Evolutionary conservation across 2,888 invertebrate genomes (phyloP), one percentile per base, ranked within the genome.

Genomic region (Acrobasis suavella): DNA sequence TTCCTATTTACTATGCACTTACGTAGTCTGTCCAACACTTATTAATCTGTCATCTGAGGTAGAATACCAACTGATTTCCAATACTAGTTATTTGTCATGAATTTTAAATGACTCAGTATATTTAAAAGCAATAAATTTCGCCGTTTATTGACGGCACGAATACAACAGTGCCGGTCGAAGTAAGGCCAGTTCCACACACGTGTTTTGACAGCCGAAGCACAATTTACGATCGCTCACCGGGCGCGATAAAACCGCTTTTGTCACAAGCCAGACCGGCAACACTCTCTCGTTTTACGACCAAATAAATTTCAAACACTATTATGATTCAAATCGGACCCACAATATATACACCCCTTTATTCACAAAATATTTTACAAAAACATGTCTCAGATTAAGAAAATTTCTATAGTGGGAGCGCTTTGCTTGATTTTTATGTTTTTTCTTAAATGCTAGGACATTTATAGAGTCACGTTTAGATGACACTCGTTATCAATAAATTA

Each of bases 291-390:
- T 91, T 92, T 92, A 92, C 85, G 91, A 91, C 77, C 87, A 84
- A 89, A 92, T 92, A 92, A 91, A 91, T 92, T 91, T 89, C 82
- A 79, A 90, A 89, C 85, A 88, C 91, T 88, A 92, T 92, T 92
- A 91, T 91, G 83, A 92, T 92, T 92, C 90, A 92, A 91, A 92
- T 91, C 79, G 84, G 85, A 83, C 87, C 85, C 87, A 85, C 86
- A 83, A 84, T 82, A 85, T 83, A 87, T 81, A 85, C 87, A 87
- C 81, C 85, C 87, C 85, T 82, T 87, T 85, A 79, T 83, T 85
- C 82, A 87, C 84, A 66, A 80, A 87, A 86, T 85, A 83, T 86
- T 87, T 82, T 76, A 82, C 77, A 78, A 83, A 83, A 85, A 83
- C 74, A 80, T 77, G 72, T 73, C 78, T 70, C 64, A 72, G 68